Evolutionary conservation across 2,113 vertebrate genomes (phyloP).

Genomic region (Sminthopsis crassicaudata): DNA sequence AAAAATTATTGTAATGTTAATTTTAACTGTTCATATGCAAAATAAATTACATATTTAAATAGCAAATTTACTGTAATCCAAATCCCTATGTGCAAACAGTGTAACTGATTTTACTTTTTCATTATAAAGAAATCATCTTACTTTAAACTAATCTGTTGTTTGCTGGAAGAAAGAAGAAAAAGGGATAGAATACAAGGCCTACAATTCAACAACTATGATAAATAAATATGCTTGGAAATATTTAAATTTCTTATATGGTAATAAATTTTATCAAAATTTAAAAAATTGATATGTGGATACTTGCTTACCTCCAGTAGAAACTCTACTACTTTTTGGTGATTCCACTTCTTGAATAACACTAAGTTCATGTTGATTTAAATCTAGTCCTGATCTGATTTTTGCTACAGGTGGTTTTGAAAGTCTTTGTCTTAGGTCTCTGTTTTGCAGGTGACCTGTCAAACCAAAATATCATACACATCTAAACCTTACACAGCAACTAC

Average conservation of each 20-base stretch:
- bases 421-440: slow-evolving; percentile 63
- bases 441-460: slow-evolving; percentile 65
- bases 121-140: neutral
- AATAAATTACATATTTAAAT: neutral
- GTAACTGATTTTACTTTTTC: neutral
- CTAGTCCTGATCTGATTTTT: slow-evolving; percentile 83
- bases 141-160: neutral
- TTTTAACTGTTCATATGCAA: neutral
- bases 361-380: slow-evolving; percentile 92
- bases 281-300: neutral
- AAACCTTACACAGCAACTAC: neutral
- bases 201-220: neutral
- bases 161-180: neutral
- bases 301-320: slow-evolving; percentile 84
- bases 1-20: neutral
- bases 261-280: slow-evolving; percentile 20
- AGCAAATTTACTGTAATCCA: neutral
- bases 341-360: slow-evolving; percentile 94
- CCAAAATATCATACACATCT: slow-evolving; percentile 61
- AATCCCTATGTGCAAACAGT: neutral
- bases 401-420: slow-evolving; percentile 88
- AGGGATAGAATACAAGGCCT: neutral
- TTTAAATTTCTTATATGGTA: neutral
- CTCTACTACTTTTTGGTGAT: slow-evolving; percentile 83
- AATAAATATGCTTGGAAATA: neutral